Evolutionary conservation across 2,797 vertebrate genomes (phyloP).

Genomic region (Macrochelys suwanniensis): DNA sequence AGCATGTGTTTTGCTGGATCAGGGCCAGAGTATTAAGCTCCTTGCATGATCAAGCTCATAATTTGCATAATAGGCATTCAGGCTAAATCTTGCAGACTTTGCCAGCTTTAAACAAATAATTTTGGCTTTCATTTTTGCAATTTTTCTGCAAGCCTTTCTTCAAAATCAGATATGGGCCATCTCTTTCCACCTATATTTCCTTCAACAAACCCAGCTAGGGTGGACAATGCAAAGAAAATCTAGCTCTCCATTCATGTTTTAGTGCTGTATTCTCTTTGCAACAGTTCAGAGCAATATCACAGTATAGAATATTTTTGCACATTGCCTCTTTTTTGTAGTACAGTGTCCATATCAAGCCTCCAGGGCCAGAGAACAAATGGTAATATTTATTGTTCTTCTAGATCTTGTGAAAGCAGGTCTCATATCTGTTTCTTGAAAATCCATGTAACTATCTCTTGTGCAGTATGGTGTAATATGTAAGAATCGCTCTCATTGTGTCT

Average conservation of each 20-base stretch:
- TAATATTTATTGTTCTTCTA: not conserved
- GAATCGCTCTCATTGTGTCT: fast-evolving
- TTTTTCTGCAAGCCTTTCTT: not conserved
- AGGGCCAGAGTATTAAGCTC: not conserved
- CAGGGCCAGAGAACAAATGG: not conserved
- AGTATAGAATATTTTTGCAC: not conserved
- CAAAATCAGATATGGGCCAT: not conserved
- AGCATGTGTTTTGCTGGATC: not conserved
- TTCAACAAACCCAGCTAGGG: not conserved
- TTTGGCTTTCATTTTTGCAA: not conserved
- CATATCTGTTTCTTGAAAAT: not conserved
- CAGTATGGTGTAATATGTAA: not conserved
- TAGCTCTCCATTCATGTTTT: not conserved
- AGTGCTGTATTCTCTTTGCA: not conserved
- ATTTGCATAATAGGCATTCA: fast-evolving
- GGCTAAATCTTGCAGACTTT: not conserved
- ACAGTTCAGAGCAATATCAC: not conserved
- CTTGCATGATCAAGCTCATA: not conserved
- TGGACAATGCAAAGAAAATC: not conserved
- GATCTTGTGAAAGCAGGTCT: not conserved
- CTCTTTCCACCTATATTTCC: not conserved
- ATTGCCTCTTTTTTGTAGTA: not conserved
- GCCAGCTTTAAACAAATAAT: not conserved
- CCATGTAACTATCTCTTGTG: not conserved
- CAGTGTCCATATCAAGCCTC: not conserved